phyloP scores from a whole-genome alignment of 2,113 vertebrate species.

The Thermophis baileyi region DNA sequence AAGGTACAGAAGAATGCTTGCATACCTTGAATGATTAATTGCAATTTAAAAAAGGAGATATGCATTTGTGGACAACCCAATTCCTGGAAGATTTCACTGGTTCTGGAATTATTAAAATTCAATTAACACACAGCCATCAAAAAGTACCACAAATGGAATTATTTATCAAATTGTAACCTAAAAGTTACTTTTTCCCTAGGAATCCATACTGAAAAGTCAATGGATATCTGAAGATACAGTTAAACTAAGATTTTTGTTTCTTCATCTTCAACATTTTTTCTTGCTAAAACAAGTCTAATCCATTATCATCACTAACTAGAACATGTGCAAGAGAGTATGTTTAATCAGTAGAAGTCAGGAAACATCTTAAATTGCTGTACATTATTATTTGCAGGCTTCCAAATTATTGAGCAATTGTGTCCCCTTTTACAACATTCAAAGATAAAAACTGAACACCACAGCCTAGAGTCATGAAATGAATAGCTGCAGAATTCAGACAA shows the following conservation, averaged over 20 bases:
- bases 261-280: not conserved
- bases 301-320: not conserved
- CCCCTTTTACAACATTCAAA: not conserved
- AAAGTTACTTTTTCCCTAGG: not conserved
- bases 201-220: slow-evolving; percentile 3
- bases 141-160: not conserved
- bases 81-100: not conserved
- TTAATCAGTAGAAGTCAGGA: not conserved
- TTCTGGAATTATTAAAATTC: accelerated
- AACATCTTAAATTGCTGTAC: not conserved
- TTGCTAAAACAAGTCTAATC: not conserved
- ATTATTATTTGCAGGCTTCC: not conserved
- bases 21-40: not conserved
- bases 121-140: not conserved
- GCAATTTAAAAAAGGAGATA: not conserved
- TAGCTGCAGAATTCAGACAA: not conserved
- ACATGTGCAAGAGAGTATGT: not conserved
- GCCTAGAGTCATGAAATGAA: not conserved
- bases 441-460: not conserved
- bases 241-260: not conserved
- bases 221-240: not conserved
- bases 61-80: not conserved
- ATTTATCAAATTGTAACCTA: not conserved
- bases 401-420: not conserved
- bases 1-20: not conserved